Percentiles rank a stretch among this genome's conserved stretches.
phyloP scores from a whole-genome alignment of 2,888 invertebrate species.

The Polydrusus tereticollis region DNA sequence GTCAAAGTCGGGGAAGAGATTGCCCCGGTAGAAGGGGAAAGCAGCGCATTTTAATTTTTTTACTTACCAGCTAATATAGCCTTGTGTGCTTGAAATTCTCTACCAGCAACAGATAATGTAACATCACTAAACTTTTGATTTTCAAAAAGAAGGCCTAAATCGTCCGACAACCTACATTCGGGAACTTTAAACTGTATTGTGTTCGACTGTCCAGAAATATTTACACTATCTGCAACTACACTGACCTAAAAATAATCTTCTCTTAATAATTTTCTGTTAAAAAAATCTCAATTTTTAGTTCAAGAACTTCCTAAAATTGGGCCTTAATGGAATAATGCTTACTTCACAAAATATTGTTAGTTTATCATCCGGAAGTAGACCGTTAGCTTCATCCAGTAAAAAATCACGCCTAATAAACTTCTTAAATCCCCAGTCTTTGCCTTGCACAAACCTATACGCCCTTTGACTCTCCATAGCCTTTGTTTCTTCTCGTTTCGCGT shows the following conservation, averaged over 20 bases:
- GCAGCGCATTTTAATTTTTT: no score
- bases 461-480: slow-evolving; percentile 98
- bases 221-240: slow-evolving; percentile 99
- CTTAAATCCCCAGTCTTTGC: slow-evolving; percentile 99
- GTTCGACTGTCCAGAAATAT: slow-evolving; percentile 98
- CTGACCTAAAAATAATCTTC: slow-evolving; percentile 79
- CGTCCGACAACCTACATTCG: slow-evolving; percentile 94
- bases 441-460: slow-evolving; percentile 99
- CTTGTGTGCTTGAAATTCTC: slow-evolving; percentile 96
- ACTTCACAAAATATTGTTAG: slow-evolving; percentile 99
- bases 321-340: no score
- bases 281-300: no score
- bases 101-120: slow-evolving; percentile 90
- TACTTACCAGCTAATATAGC: slow-evolving; percentile 90
- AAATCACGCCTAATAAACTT: slow-evolving; percentile 99
- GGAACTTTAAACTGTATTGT: slow-evolving; percentile 98
- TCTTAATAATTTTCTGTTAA: no score
- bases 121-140: slow-evolving; percentile 98
- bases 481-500: slow-evolving; percentile 99
- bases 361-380: slow-evolving; percentile 98
- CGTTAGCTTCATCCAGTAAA: slow-evolving; percentile 98
- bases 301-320: no score
- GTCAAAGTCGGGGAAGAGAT: no score
- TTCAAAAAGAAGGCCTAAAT: slow-evolving; percentile 95
- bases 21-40: no score